Evolutionary conservation across 2,113 vertebrate genomes (phyloP).

Genomic region (Propithecus coquereli): DNA sequence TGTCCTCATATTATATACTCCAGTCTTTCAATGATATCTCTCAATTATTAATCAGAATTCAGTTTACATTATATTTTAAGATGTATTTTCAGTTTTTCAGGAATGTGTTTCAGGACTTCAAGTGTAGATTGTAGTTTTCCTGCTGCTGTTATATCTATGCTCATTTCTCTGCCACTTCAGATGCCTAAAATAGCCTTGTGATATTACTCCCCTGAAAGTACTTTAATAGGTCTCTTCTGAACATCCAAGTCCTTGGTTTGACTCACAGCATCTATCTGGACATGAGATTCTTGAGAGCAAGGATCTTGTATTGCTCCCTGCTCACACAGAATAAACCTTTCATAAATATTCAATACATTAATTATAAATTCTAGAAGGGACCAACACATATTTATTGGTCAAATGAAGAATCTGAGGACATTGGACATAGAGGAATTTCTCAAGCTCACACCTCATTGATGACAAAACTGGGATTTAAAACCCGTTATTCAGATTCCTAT

Average conservation of each 20-base stretch:
- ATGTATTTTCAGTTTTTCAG: not conserved
- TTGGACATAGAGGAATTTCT: not conserved
- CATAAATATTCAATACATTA: not conserved
- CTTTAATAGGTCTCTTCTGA: not conserved
- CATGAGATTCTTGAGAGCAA: not conserved
- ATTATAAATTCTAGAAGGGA: not conserved
- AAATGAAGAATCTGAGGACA: not conserved
- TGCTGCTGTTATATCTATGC: not conserved
- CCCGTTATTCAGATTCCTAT: not conserved
- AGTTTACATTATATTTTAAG: not conserved
- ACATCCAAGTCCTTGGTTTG: not conserved
- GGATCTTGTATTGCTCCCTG: not conserved
- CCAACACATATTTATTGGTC: not conserved
- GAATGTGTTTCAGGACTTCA: not conserved
- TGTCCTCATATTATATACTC: not conserved
- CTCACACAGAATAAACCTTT: not conserved
- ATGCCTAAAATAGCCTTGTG: not conserved
- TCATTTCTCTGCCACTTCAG: not conserved
- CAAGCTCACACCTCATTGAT: not conserved
- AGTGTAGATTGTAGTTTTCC: not conserved
- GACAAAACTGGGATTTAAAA: not conserved
- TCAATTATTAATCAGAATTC: not conserved
- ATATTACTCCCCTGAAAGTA: not conserved
- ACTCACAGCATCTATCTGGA: not conserved
- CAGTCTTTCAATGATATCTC: not conserved